Conservation (phyloP, 2,113 vertebrate genomes). For the Heteronetta atricapilla region DNA sequence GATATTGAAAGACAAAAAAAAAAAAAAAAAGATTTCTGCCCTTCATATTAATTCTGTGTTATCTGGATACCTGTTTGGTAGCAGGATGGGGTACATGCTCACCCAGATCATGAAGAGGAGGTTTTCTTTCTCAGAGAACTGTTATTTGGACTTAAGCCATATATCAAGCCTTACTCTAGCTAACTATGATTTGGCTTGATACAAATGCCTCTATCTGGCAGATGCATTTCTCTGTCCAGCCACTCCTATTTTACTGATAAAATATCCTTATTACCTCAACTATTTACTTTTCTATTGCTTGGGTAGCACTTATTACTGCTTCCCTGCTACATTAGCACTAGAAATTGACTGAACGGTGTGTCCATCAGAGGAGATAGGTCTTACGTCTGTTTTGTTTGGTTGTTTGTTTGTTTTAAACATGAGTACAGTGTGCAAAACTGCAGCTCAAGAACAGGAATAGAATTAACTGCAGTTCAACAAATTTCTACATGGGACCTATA, state of each 20-base stretch:
- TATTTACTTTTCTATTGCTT: not conserved
- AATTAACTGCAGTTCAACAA: not conserved
- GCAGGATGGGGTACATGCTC: not conserved
- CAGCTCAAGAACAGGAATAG: not conserved
- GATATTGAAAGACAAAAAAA: not conserved
- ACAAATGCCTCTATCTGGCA: not conserved
- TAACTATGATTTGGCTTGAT: not conserved
- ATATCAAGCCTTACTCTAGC: not conserved
- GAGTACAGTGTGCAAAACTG: not conserved
- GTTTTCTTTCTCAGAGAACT: not conserved
- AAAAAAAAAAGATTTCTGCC: not conserved
- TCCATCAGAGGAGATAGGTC: accelerated
- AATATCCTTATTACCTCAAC: not conserved
- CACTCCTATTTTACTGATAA: not conserved
- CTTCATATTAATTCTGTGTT: not conserved
- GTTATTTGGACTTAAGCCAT: not conserved
- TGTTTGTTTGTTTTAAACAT: not conserved
- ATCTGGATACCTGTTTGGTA: not conserved
- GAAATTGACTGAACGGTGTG: not conserved
- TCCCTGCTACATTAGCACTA: not conserved
- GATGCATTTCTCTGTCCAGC: not conserved
- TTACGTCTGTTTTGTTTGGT: not conserved
- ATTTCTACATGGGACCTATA: not conserved
- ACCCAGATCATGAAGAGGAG: not conserved
- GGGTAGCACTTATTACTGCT: not conserved